Conservation (phyloP, 2,797 vertebrate species). For the Austrolebias charrua region DNA sequence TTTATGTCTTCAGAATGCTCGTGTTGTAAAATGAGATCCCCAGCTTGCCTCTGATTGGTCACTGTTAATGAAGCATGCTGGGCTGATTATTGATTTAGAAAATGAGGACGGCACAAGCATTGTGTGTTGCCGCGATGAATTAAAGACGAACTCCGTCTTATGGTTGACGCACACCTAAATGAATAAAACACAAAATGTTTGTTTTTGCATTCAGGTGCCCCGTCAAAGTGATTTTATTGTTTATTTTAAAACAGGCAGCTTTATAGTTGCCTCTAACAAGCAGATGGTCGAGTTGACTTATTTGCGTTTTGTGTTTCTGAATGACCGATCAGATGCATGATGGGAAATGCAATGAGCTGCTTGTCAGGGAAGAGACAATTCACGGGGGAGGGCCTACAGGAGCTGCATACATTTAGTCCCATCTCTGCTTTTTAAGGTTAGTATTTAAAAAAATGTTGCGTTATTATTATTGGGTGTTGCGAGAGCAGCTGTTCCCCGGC, state of each 20-base stretch:
- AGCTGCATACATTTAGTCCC: constrained; percentile 72
- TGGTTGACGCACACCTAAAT: constrained; percentile 91
- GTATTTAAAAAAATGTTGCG: constrained; percentile 58
- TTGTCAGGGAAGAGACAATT: constrained; percentile 95
- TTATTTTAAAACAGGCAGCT: constrained; percentile 98
- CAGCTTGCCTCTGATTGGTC: constrained; percentile 99
- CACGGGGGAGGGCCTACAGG: constrained; percentile 84
- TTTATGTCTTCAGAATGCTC: constrained; percentile 99
- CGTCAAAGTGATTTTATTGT: constrained; percentile 97
- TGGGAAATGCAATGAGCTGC: constrained; percentile 99
- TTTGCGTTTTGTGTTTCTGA: constrained; percentile 99
- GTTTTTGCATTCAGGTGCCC: constrained; percentile 96
- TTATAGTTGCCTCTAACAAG: constrained; percentile 99
- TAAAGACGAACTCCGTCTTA: constrained; percentile 96
- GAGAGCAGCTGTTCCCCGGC: constrained; percentile 83
- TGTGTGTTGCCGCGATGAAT: constrained; percentile 99
- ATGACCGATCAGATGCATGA: constrained; percentile 99
- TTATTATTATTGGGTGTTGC: constrained; percentile 84
- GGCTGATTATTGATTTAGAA: constrained; percentile 99
- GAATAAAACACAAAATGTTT: constrained; percentile 95
- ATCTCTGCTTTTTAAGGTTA: constrained; percentile 76
- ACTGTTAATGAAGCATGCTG: constrained; percentile 99
- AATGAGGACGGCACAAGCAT: constrained; percentile 99
- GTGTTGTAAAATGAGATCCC: constrained; percentile 99
- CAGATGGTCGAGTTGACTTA: constrained; percentile 99